phyloP scores from a whole-genome alignment of 2,797 vertebrate species.

The Scarus forsteni region DNA sequence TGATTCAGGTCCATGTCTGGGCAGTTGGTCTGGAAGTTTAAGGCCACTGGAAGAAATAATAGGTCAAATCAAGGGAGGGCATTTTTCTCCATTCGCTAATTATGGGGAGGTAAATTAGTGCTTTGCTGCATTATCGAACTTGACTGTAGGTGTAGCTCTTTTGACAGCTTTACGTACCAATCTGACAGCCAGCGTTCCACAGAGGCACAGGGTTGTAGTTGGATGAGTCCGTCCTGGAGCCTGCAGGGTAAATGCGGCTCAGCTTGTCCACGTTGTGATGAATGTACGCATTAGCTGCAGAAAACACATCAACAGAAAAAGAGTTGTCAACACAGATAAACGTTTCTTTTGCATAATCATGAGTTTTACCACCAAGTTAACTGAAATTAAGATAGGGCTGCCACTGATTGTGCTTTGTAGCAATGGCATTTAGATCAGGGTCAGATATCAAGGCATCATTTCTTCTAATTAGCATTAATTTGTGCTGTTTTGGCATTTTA shows the following conservation, averaged over 20 bases:
- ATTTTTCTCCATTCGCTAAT: too few relatives aligned
- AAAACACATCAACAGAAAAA: not conserved
- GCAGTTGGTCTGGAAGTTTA: conserved; percentile 95
- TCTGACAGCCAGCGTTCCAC: conserved; percentile 95
- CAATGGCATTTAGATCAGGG: too few relatives aligned
- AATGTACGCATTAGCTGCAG: conserved; percentile 85
- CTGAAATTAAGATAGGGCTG: too few relatives aligned
- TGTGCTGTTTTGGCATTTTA: too few relatives aligned
- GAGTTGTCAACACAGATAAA: not conserved
- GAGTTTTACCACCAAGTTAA: too few relatives aligned
- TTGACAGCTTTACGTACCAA: conserved; percentile 40
- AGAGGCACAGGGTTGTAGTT: conserved; percentile 93
- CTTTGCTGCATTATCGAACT: too few relatives aligned
- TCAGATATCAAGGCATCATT: too few relatives aligned
- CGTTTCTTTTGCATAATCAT: not conserved
- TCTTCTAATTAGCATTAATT: too few relatives aligned
- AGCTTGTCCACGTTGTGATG: conserved; percentile 90
- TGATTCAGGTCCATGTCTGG: conserved; percentile 93
- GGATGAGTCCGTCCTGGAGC: conserved; percentile 93
- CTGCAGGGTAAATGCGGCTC: conserved; percentile 93
- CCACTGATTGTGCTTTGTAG: too few relatives aligned
- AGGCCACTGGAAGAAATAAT: conserved; percentile 84
- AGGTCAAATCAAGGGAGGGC: too few relatives aligned
- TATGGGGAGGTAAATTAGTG: too few relatives aligned
- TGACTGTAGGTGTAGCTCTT: too few relatives aligned